Conservation (phyloP, 2,113 vertebrate genomes). For the Parus major region DNA sequence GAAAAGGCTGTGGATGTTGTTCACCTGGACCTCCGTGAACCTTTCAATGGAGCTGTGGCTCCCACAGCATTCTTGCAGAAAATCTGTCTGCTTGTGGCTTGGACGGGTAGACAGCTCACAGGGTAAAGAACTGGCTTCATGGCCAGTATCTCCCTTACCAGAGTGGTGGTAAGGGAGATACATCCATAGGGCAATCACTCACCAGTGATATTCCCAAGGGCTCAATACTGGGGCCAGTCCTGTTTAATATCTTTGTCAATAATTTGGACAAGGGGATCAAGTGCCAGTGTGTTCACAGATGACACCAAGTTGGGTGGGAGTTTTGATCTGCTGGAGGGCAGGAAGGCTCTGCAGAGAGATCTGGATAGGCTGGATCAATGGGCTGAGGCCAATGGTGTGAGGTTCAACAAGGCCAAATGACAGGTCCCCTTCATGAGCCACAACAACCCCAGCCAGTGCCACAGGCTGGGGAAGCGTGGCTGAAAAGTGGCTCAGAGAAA, state of each 20-base stretch:
- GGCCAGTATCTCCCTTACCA: no score
- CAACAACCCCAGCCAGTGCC: not conserved
- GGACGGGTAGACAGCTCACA: fast-evolving
- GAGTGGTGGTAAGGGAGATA: not conserved
- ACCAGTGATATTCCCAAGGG: not conserved
- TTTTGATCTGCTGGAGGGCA: not conserved
- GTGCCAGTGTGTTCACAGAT: not conserved
- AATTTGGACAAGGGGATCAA: not conserved
- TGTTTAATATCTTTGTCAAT: not conserved
- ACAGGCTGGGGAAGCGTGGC: not conserved
- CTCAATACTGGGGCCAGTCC: not conserved
- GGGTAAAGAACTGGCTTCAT: not conserved
- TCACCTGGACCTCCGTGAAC: not conserved
- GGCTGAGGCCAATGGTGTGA: not conserved
- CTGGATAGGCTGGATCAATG: not conserved
- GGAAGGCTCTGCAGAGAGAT: not conserved
- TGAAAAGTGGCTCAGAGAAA: fast-evolving
- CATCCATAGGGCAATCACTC: not conserved
- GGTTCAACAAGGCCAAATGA: no score
- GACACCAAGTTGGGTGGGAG: not conserved
- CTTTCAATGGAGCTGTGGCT: not conserved
- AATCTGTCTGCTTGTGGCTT: not conserved
- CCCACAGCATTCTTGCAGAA: not conserved
- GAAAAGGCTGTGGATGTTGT: not conserved
- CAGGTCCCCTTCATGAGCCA: fast-evolving